These are phyloP conservation scores for Chymomyza costata DNA, from an alignment of 1,140 invertebrate species.

Conservation along the genomic window DNA sequence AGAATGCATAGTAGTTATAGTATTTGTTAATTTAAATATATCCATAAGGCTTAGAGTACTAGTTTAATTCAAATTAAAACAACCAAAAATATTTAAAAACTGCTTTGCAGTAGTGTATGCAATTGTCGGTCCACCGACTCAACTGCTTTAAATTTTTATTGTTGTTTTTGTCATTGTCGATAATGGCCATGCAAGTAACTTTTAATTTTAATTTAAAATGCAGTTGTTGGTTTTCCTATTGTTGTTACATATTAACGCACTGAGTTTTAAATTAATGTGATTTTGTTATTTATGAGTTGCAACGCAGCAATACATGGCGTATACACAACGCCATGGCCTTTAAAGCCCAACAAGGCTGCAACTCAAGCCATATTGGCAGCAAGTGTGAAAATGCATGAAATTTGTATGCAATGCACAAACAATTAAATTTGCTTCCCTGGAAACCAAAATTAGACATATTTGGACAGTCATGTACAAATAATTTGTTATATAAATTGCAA, in stretches of 20 bases:
- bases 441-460: constrained; percentile 10
- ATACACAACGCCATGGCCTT: constrained; percentile 46
- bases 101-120: neutral
- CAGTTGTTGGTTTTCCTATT: constrained; percentile 32
- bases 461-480: too few relatives aligned
- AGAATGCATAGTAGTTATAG: too few relatives aligned
- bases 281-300: constrained; percentile 64
- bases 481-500: constrained; percentile 44
- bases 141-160: too few relatives aligned
- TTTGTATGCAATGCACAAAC: constrained; percentile 27
- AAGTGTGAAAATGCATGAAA: neutral
- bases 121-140: neutral
- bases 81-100: too few relatives aligned
- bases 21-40: too few relatives aligned
- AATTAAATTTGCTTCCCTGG: constrained; percentile 49
- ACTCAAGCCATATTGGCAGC: constrained; percentile 11
- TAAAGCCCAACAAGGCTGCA: constrained; percentile 34
- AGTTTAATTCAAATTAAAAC: too few relatives aligned
- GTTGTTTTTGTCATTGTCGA: constrained; percentile 38
- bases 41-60: too few relatives aligned
- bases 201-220: constrained; percentile 74
- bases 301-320: constrained; percentile 21
- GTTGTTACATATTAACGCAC: constrained; percentile 62
- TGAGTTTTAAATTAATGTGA: constrained; percentile 73
- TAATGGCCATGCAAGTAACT: constrained; percentile 56